Evolutionary conservation across 2,888 invertebrate species (phyloP), one percentile per base, ranked within the genome.

Genomic region (Malachius bipustulatus): DNA sequence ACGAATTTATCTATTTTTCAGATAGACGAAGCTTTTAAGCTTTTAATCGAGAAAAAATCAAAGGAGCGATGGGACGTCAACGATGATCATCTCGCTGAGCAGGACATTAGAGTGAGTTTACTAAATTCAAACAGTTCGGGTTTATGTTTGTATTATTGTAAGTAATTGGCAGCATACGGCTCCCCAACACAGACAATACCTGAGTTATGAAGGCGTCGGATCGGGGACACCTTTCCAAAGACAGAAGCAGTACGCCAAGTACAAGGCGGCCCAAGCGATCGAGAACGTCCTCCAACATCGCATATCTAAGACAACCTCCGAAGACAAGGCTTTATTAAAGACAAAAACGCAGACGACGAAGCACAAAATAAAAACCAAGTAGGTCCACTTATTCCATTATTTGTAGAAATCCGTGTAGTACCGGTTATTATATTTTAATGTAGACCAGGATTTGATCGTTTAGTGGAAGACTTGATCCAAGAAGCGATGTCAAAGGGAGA

Each of bases 401-500:
- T 34, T 34, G 6, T 16, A 4, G 4, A 6, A n/a, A 6, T 32
- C 12, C 16, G 11, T 12, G 13, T 32, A 24, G 8, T 4, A 14
- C 15, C n/a, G n/a, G n/a, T n/a, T 19, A 19, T n/a, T 19, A 19
- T 8, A 19, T 19, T 8, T 8, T 8, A 19, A 45, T 49, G 27
- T 36, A 62, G 70, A 41, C 76, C 77, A 54, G 85, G 87, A 1
- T 79, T 88, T 49, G 90, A 91, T 43, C 74, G 90, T 35, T 64
- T 91, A 0, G 90, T 90, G 0, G 91, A 91, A 59, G 91, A 91
- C 67, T 66, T 89, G 40, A 91, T 93, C 44, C 87, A 87, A 50
- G 88, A 90, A 55, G 80, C 90, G 0, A 90, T 93, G 75, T 77
- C 79, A 0, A 80, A 77, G 58, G 91, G 91, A 1, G 85, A 91